Conservation (phyloP, 2,888 invertebrate species). For the Drosophila differens region DNA sequence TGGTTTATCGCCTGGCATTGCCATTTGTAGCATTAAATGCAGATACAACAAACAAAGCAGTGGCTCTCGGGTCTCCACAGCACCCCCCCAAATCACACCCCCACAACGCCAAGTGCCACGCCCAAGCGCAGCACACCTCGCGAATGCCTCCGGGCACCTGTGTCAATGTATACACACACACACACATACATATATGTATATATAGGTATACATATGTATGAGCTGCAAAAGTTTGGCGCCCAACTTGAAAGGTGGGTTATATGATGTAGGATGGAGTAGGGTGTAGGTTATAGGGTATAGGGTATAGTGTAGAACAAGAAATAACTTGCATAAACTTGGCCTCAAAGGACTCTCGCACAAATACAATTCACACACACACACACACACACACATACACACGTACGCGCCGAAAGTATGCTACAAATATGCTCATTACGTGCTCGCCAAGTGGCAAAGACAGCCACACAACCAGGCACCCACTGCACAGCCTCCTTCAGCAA, state of each 20-base stretch:
- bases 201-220: conserved; percentile 3
- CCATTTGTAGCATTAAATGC: conserved; percentile 64
- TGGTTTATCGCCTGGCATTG: conserved; percentile 45
- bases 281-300: not conserved
- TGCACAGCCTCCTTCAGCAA: not conserved
- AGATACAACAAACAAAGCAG: conserved; percentile 56
- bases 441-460: conserved; percentile 57
- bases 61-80: conserved; percentile 7
- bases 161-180: conserved; percentile 40
- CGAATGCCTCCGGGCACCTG: conserved; percentile 64
- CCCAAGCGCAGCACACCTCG: conserved; percentile 24
- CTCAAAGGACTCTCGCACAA: conserved; percentile 65
- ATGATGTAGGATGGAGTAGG: conserved; percentile 9
- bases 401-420: conserved; percentile 72
- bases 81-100: not conserved
- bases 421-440: conserved; percentile 79
- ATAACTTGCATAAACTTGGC: conserved; percentile 77
- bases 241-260: conserved; percentile 47
- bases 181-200: conserved; percentile 1
- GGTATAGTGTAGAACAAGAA: conserved; percentile 31
- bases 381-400: conserved; percentile 38
- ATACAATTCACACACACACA: conserved; percentile 15
- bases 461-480: conserved; percentile 7
- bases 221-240: conserved; percentile 42
- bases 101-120: conserved; percentile 37